phyloP scores from a whole-genome alignment of 1,140 invertebrate species.

The Drosophila lini region DNA sequence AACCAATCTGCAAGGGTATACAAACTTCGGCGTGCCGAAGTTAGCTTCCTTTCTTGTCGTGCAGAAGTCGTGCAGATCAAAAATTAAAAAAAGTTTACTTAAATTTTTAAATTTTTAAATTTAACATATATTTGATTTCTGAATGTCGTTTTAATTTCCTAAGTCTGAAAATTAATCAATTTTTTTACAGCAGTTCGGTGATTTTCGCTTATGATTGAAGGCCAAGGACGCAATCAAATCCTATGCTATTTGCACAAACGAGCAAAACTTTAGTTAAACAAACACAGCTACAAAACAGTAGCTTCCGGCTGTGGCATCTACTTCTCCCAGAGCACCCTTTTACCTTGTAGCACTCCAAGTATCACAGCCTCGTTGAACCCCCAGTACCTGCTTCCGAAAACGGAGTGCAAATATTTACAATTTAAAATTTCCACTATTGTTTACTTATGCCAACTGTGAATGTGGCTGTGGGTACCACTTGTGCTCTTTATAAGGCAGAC shows the following conservation, averaged over 20 bases:
- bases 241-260: slow-evolving; percentile 69
- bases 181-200: no score
- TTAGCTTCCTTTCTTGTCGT: no score
- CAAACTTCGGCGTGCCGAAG: no score
- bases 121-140: no score
- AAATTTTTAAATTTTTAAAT: no score
- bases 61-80: no score
- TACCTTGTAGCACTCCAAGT: neutral
- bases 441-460: slow-evolving; percentile 57
- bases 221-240: slow-evolving; percentile 40
- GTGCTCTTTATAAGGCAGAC: neutral
- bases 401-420: slow-evolving; percentile 71
- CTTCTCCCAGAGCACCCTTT: neutral
- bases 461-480: slow-evolving; percentile 4
- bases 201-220: slow-evolving; percentile 68
- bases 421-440: slow-evolving; percentile 75
- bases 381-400: slow-evolving; percentile 39
- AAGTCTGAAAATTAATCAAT: no score
- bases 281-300: slow-evolving; percentile 50
- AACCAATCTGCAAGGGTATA: no score
- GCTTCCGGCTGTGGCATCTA: slow-evolving; percentile 41
- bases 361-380: neutral
- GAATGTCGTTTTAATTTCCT: no score
- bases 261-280: slow-evolving; percentile 75
- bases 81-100: no score